Evolutionary conservation across 1,140 invertebrate genomes (phyloP).

Genomic region (Brachionus koreanus): DNA sequence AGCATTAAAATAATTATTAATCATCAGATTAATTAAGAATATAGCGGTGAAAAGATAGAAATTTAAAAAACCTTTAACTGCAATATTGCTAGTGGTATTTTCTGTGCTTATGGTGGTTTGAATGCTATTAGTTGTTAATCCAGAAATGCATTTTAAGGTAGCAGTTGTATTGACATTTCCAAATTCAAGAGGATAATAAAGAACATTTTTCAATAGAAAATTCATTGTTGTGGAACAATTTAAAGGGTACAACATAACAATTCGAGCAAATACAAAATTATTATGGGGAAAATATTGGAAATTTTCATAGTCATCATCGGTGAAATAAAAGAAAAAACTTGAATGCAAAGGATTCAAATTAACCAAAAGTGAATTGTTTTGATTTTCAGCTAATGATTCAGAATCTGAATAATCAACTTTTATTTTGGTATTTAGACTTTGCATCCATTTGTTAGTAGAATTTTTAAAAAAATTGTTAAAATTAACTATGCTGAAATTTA

Average conservation of each 20-base stretch:
- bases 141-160: background rate
- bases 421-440: background rate
- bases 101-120: background rate
- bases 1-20: too few species aligned
- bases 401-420: background rate
- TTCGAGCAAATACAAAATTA: background rate
- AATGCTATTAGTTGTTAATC: background rate
- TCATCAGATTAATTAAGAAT: background rate
- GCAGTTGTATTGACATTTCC: constrained; percentile 6
- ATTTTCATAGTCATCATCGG: background rate
- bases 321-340: background rate
- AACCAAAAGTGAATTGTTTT: background rate
- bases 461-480: background rate
- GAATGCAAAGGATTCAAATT: background rate
- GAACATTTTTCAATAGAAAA: background rate
- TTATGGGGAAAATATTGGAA: background rate
- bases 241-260: background rate
- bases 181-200: background rate
- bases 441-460: constrained; percentile 30
- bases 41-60: background rate
- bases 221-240: background rate
- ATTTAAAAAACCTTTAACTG: background rate
- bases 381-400: background rate
- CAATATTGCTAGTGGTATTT: background rate
- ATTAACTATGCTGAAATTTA: constrained; percentile 11